Percentiles rank a stretch among this genome's conserved stretches.
Evolutionary conservation across 2,797 vertebrate genomes (phyloP).

Genomic region (Cyclopterus lumpus): DNA sequence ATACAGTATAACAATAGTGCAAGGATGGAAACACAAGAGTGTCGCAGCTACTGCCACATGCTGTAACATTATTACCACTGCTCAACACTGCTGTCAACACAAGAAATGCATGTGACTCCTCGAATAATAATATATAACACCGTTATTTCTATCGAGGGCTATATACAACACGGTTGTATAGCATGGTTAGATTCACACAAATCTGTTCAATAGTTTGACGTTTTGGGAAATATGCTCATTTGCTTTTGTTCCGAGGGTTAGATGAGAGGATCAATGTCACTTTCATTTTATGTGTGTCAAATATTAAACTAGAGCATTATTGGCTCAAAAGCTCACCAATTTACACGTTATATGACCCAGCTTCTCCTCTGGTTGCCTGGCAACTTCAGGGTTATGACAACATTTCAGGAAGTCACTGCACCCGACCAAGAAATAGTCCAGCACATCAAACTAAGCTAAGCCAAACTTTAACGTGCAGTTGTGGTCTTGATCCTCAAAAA

Average conservation of each 20-base stretch:
- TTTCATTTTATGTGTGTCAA: slow-evolving; percentile 5
- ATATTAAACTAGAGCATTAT: slow-evolving; percentile 10
- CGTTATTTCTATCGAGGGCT: neutral
- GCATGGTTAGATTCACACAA: neutral
- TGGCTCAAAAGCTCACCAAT: slow-evolving; percentile 2
- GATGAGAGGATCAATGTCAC: neutral
- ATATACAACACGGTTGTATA: slow-evolving; percentile 2
- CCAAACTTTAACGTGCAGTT: neutral
- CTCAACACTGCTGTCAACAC: slow-evolving; percentile 44
- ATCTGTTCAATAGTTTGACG: slow-evolving; percentile 6
- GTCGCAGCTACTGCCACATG: slow-evolving; percentile 53
- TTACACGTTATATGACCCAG: neutral
- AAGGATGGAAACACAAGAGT: slow-evolving; percentile 56
- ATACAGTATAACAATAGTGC: slow-evolving; percentile 65
- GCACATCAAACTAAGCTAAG: slow-evolving; percentile 8
- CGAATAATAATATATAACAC: slow-evolving; percentile 32
- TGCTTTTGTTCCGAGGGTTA: neutral
- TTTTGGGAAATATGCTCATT: slow-evolving; percentile 15
- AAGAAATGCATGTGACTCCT: slow-evolving; percentile 18
- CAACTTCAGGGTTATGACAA: neutral
- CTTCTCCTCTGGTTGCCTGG: neutral
- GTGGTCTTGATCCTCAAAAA: slow-evolving; percentile 5
- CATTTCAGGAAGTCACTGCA: neutral
- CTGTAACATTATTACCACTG: slow-evolving; percentile 47
- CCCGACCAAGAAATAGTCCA: neutral